Evolutionary conservation across 2,797 vertebrate genomes (phyloP), one percentile per base, ranked within the genome.

Genomic region (Bovichtus diacanthus): DNA sequence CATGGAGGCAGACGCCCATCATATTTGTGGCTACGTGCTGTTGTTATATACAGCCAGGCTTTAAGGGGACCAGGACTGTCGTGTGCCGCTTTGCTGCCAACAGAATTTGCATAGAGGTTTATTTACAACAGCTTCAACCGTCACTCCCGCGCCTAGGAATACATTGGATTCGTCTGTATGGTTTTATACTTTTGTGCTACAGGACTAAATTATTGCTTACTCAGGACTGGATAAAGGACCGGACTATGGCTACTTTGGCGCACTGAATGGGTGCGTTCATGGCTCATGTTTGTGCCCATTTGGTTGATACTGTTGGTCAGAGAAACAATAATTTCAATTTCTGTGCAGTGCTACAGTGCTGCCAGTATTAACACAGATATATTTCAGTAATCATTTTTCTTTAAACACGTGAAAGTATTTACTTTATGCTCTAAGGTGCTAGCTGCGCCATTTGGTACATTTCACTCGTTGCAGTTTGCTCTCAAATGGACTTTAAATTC

Each of bases 41-140:
- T 29, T 54, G 69, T 66, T 46, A 74, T 29, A 5, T 16, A 39
- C 7, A 29, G 29, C 0, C 12, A 8, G 39, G 13, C 29, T 53
- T 5, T 10, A 43, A 25, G 3, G 36, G 31, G 56, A 68, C 9
- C 53, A 18, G 69, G 44, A 7, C 2, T 39, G 60, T 29, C 23
- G 27, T 60, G 41, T 29, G 50, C 71, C 58, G 67, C 50, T 47
- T 3, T 16, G 41, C 67, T 75, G 71, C 36, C 41, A 8, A 19
- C 63, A 31, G 8, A 0, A 81, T 90, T 89, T 90, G 85, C 86
- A 86, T 83, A 11, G 27, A 8, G 19, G 56, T 56, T 87, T 89
- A 34, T 85, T 90, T 75, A 23, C 86, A 90, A 86, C 85, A 76
- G 64, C 2, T 56, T 65, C 41, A 87, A 81, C 82, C 9, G 76